Evolutionary conservation across 2,797 vertebrate species (phyloP).

Genomic region (Chaetophractus vellerosus): DNA sequence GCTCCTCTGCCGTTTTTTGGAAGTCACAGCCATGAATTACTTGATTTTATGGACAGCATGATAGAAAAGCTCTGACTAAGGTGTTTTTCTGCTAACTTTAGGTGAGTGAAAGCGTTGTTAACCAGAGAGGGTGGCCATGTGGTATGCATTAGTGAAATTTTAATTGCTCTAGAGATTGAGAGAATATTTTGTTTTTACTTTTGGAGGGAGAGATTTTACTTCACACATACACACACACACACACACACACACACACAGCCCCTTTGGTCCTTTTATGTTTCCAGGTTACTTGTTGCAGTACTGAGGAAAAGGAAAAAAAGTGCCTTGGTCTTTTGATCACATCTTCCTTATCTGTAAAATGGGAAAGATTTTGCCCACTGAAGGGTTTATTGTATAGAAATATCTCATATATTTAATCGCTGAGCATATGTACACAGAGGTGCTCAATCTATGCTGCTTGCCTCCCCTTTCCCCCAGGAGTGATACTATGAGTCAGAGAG

Average conservation of each 20-base stretch:
- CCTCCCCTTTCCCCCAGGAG: not conserved
- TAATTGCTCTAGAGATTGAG: not conserved
- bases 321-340: not conserved
- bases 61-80: not conserved
- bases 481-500: not conserved
- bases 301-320: not conserved
- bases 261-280: not conserved
- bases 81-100: not conserved
- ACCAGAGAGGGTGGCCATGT: not conserved
- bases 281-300: not conserved
- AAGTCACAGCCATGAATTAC: not conserved
- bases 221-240: too few relatives aligned
- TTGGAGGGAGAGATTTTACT: not conserved
- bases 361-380: not conserved
- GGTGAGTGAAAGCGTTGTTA: not conserved
- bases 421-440: not conserved
- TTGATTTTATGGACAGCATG: not conserved
- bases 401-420: not conserved
- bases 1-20: not conserved
- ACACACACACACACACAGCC: too few relatives aligned
- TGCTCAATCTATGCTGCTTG: not conserved
- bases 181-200: not conserved
- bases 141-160: not conserved
- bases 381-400: not conserved
- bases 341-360: not conserved